Evolutionary conservation across 2,888 invertebrate species (phyloP).

Genomic region (Brenthis ino): DNA sequence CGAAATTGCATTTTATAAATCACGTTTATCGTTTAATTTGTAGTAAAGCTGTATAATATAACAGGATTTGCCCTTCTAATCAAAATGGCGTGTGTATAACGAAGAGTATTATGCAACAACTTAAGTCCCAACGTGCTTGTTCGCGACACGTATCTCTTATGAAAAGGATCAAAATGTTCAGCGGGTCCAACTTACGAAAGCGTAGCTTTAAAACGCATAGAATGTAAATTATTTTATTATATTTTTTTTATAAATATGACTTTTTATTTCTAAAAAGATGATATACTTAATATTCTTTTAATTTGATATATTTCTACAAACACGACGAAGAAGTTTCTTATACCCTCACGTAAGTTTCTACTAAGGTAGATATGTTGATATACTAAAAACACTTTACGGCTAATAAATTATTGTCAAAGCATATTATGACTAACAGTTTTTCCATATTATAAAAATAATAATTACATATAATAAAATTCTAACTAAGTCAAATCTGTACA

Average conservation of each 20-base stretch:
- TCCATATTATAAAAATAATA: no score
- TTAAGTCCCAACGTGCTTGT: constrained; percentile 68
- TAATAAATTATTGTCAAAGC: no score
- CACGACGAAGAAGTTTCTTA: no score
- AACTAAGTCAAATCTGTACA: no score
- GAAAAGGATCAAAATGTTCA: constrained; percentile 47
- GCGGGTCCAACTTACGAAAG: constrained; percentile 29
- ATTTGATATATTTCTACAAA: no score
- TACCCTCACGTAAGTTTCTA: no score
- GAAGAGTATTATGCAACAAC: constrained; percentile 66
- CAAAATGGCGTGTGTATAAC: constrained; percentile 55
- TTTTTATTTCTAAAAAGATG: background rate
- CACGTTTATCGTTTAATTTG: constrained; percentile 22
- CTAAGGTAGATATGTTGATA: no score
- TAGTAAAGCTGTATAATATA: constrained; percentile 44
- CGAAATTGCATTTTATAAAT: constrained; percentile 9
- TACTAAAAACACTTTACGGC: no score
- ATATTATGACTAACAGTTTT: no score
- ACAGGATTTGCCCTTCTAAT: constrained; percentile 54
- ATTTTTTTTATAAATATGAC: no score
- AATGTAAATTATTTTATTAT: background rate
- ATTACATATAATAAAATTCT: no score
- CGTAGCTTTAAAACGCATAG: background rate
- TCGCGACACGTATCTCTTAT: constrained; percentile 64
- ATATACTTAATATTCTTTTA: no score